These are phyloP conservation scores for Zoanthus solanderi DNA, from an alignment of 92 coral and sea anemone genomes.

Conservation along the genomic window DNA sequence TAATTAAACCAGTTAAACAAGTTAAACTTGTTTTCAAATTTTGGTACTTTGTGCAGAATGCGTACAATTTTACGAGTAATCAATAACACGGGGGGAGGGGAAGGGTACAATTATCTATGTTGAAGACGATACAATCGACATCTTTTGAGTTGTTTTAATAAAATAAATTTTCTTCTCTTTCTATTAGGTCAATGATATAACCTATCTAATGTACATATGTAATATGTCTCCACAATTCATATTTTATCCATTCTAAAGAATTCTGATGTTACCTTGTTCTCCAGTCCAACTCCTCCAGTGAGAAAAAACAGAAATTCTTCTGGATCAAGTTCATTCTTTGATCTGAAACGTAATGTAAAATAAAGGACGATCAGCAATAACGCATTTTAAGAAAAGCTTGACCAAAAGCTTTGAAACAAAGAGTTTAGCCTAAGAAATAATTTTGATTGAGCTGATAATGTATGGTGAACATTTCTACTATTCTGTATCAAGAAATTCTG, in stretches of 20 bases:
- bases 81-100: too few species aligned
- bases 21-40: too few species aligned
- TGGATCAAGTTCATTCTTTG: constrained; percentile 93
- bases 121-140: too few species aligned
- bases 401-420: neutral
- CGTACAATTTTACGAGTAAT: too few species aligned
- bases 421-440: neutral
- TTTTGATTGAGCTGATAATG: neutral
- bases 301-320: constrained; percentile 97
- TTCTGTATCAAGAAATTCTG: neutral
- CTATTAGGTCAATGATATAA: too few species aligned
- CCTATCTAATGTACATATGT: neutral
- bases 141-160: neutral
- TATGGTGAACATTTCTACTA: neutral
- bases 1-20: too few species aligned
- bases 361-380: neutral
- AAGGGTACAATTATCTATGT: too few species aligned
- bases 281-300: constrained; percentile 98
- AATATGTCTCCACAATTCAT: neutral
- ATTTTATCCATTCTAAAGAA: neutral
- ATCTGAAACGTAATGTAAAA: constrained; percentile 42
- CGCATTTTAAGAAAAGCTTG: neutral
- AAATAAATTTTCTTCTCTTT: neutral
- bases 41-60: too few species aligned
- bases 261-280: constrained; percentile 82